Conservation (phyloP, 2,797 vertebrate species). For the Anomalospiza imberbis region DNA sequence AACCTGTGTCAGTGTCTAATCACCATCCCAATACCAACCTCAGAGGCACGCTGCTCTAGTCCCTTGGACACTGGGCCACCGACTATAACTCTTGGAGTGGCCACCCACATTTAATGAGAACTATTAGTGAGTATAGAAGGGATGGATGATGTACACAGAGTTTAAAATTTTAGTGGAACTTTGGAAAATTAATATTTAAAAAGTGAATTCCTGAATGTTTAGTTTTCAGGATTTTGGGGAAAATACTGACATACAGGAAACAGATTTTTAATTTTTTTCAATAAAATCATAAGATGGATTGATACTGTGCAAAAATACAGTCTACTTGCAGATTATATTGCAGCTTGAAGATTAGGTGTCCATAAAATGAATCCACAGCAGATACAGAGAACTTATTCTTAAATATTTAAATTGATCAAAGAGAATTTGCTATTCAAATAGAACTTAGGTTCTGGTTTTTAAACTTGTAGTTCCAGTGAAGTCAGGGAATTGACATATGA, state of each 20-base stretch:
- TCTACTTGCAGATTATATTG: background rate
- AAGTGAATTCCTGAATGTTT: background rate
- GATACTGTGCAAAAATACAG: background rate
- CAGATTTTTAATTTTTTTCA: background rate
- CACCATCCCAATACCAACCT: fast-evolving
- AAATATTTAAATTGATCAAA: background rate
- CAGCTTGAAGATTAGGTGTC: background rate
- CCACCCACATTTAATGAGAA: background rate
- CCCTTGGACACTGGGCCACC: background rate
- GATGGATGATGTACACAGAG: background rate
- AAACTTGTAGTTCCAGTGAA: background rate
- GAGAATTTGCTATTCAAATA: background rate
- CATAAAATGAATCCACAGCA: background rate
- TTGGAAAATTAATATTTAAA: background rate
- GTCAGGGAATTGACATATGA: background rate
- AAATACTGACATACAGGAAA: background rate
- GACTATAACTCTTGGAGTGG: background rate
- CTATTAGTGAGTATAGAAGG: background rate
- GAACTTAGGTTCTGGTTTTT: background rate
- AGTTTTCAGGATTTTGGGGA: background rate
- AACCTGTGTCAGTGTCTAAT: too few relatives aligned
- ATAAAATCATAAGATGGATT: background rate
- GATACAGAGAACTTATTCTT: background rate
- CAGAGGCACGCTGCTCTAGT: background rate
- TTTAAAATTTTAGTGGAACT: background rate